Evolutionary conservation across 2,888 invertebrate genomes (phyloP).

Genomic region (Plutella xylostella): DNA sequence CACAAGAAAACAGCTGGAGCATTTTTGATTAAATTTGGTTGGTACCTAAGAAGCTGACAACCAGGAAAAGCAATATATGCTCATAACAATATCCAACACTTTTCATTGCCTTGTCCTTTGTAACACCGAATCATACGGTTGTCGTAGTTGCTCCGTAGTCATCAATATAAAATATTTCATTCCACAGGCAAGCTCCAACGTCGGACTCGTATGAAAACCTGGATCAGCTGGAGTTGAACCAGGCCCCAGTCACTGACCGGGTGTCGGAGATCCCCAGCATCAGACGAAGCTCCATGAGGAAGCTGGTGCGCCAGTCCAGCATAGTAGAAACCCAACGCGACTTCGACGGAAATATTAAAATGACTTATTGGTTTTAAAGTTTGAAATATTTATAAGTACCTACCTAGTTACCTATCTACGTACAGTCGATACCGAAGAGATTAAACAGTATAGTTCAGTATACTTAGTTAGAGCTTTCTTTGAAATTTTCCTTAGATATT

Average conservation of each 20-base stretch:
- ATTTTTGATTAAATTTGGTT: too few species aligned
- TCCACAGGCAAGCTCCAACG: constrained; percentile 62
- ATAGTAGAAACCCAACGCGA: constrained; percentile 85
- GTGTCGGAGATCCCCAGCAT: constrained; percentile 30
- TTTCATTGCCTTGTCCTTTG: too few species aligned
- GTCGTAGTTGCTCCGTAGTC: too few species aligned
- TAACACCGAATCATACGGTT: too few species aligned
- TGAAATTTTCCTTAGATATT: neutral
- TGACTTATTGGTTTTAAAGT: constrained; percentile 90
- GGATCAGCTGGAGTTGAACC: constrained; percentile 67
- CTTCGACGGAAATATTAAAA: constrained; percentile 82
- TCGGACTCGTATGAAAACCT: constrained; percentile 81
- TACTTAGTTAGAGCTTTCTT: neutral
- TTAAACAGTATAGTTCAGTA: neutral
- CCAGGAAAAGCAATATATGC: too few species aligned
- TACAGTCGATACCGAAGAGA: neutral
- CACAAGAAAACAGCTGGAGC: too few species aligned
- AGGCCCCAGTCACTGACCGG: constrained; percentile 38
- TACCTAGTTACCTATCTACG: too few species aligned
- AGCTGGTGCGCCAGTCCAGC: constrained; percentile 82
- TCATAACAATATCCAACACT: too few species aligned
- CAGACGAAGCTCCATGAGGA: constrained; percentile 72
- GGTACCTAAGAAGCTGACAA: too few species aligned
- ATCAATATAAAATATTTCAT: too few species aligned
- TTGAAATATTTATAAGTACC: too few species aligned